Base-by-base conservation (phyloP, 2,113 vertebrate species). In the Aphyosemion australe region DNA sequence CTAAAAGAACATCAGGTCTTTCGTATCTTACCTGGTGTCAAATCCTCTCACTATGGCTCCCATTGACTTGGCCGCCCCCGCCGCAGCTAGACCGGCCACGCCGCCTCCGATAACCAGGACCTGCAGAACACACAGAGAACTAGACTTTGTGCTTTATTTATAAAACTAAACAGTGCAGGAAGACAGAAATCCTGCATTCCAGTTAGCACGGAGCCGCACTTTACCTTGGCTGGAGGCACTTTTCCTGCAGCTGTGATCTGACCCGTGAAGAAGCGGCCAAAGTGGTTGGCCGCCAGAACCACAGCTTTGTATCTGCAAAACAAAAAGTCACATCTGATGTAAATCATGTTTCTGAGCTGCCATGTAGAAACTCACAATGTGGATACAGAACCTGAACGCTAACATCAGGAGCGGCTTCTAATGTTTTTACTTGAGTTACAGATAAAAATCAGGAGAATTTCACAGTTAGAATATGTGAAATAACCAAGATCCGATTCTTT, bases 11-110 rank as follows among this genome's bases (percentile, higher is more conserved):
- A 15, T 11, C 12, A 12, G 4, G n/a, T 8, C 19, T 41, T 4
- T 12, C 6, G 19, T 57, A 58, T 32, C 0, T 26, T 84, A 94
- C 92, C 92, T 91, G 31, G 89, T 93, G 73, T 94, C 92, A 89
- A 94, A 94, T 55, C 92, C 92, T 76, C 89, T 78, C 46, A 95
- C 93, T 19, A 93, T 90, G 83, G 93, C 93, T 82, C 91, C 92
- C 91, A 94, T 94, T 1, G 92, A 93, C 87, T 93, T 95, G 57
- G 93, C 94, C 78, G 94, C 86, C 66, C 92, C 94, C 47, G 94
- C 93, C 65, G 93, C 93, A 63, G 92, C 89, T 62, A 95, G 84
- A 74, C 93, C 93, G 63, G 92, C 92, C n/a, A 95, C 0, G 53
- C 93, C 95, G 62, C 91, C 92, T 69, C 91, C 92, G 68, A 96